Evolutionary conservation across 53 echinoderm and acorn worm species (phyloP), one percentile per base, ranked within the genome.

Genomic region (Apostichopus leukothele): DNA sequence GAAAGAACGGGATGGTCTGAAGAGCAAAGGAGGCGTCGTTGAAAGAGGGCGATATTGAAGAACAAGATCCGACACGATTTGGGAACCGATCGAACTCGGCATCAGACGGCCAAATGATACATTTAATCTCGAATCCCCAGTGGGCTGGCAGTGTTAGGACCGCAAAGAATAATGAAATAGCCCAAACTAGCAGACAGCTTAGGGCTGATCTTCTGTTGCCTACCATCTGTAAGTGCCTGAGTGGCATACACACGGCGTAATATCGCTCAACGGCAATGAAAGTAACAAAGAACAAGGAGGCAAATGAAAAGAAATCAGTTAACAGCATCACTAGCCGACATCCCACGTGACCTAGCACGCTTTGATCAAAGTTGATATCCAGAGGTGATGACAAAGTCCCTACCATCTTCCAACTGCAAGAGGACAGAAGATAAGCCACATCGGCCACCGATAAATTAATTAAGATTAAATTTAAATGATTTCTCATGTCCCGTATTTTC

Each of bases 401-500:
- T 3, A 84, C 19, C 10, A 60, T 19, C 59, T 84, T 84, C 84
- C 84, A 84, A 20, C 53, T 25, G 9, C 60, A n/a, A 0, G 84
- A 84, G 8, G 84, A 21, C 19, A 84, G 20, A 13, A 84, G 84
- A 63, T 23, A 84, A 6, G 55, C 13, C 0, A 84, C 22, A 84
- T 84, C 84, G 60, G 84, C 84, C 60, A 84, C 27, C 55, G 84
- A 59, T 2, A 84, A 26, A 27, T 84, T 84, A 23, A 84, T 84
- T 63, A 84, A 84, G 19, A 84, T 59, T 20, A 25, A 59, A 19
- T 84, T 84, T 6, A 84, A 55, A 63, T 84, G 26, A 55, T 53
- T 84, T 27, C 84, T 84, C 84, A 84, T 84, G 53, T 84, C 84
- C 21, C 26, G 21, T 1, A 84, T 63, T 27, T 84, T 84, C 84